phyloP scores from a whole-genome alignment of 2,113 vertebrate species.

The Python bivittatus region DNA sequence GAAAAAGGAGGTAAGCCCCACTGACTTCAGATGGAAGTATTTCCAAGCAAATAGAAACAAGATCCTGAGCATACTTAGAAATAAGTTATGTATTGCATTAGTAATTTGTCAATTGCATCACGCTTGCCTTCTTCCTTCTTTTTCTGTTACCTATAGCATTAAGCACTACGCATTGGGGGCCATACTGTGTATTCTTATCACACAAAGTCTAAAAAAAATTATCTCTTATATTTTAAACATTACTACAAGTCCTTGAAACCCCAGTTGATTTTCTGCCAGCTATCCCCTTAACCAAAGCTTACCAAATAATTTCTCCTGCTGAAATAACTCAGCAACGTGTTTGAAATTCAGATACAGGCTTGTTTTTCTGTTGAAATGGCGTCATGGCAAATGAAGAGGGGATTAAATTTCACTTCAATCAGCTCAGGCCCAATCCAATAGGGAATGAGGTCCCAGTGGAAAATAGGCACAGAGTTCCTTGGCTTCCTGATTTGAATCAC shows the following conservation, averaged over 20 bases:
- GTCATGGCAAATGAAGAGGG: constrained; percentile 77
- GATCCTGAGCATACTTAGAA: background rate
- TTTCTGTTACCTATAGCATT: background rate
- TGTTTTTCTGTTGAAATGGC: constrained; percentile 77
- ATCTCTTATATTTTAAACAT: background rate
- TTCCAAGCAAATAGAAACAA: background rate
- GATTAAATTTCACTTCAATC: constrained; percentile 79
- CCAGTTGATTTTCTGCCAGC: constrained; percentile 24
- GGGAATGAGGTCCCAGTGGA: constrained; percentile 76
- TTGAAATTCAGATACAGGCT: constrained; percentile 69
- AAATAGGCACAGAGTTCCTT: constrained; percentile 71
- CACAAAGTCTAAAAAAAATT: background rate
- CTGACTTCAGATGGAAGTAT: background rate
- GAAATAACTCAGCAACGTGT: constrained; percentile 68
- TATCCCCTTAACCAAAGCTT: constrained; percentile 41
- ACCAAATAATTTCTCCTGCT: constrained; percentile 47
- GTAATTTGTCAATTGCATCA: background rate
- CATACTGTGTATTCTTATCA: background rate
- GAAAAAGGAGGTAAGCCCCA: background rate
- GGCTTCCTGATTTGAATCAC: constrained; percentile 80
- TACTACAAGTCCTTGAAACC: constrained; percentile 15
- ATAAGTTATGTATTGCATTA: background rate
- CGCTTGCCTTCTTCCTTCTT: background rate
- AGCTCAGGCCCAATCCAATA: constrained; percentile 74
- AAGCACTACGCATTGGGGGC: background rate